Evolutionary conservation across 2,113 vertebrate species (phyloP).

Genomic region (Dermatemys mawii): DNA sequence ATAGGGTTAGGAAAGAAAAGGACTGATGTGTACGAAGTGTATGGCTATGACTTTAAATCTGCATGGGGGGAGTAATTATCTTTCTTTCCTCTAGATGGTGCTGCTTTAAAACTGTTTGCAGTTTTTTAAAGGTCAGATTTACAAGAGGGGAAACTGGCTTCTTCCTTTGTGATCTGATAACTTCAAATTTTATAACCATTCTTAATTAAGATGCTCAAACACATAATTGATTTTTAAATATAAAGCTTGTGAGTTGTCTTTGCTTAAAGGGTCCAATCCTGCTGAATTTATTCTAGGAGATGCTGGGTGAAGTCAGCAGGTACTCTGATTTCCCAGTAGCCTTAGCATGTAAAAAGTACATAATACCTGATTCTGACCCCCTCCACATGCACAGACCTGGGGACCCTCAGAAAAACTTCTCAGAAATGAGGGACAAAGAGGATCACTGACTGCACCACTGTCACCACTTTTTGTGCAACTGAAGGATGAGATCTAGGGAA

Average conservation of each 20-base stretch:
- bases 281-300: not conserved
- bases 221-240: not conserved
- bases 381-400: not conserved
- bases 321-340: not conserved
- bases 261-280: not conserved
- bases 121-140: not conserved
- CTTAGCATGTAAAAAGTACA: not conserved
- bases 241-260: not conserved
- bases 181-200: accelerated
- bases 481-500: not conserved
- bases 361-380: not conserved
- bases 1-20: not conserved
- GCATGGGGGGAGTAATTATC: not conserved
- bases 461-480: not conserved
- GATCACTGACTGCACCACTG: not conserved
- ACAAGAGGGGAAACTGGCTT: accelerated
- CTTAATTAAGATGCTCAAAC: not conserved
- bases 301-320: not conserved
- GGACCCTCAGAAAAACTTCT: not conserved
- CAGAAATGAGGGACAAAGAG: not conserved
- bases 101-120: slow-evolving; percentile 42
- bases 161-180: not conserved
- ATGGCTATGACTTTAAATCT: not conserved
- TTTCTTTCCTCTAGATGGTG: slow-evolving; percentile 48
- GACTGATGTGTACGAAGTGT: not conserved